A percentile compares a stretch with the other conserved stretches of the same genome.
phyloP scores from a whole-genome alignment of 2,113 vertebrate genomes.

The Forbesichthys papilliferus region DNA sequence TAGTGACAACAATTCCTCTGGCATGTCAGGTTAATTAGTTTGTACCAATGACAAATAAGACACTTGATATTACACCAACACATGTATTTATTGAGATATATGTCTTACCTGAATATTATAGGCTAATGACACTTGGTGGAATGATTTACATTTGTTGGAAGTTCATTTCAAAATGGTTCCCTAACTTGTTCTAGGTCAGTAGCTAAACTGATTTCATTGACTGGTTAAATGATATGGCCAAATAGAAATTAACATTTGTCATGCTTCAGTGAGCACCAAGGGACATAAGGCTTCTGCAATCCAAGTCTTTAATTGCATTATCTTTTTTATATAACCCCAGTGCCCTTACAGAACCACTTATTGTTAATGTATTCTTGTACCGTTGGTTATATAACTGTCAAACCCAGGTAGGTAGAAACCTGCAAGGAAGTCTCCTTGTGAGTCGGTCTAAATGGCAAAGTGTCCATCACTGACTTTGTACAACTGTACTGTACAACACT shows the following conservation, averaged over 20 bases:
- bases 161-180: too few species aligned
- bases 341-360: background rate
- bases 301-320: constrained; percentile 16
- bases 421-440: too few species aligned
- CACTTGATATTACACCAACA: constrained; percentile 15
- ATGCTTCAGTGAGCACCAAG: constrained; percentile 2
- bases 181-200: constrained; percentile 21
- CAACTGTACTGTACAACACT: too few species aligned
- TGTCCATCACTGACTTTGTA: too few species aligned
- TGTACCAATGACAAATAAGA: constrained; percentile 13
- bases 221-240: constrained; percentile 16
- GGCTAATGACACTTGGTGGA: constrained; percentile 1
- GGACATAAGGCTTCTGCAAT: constrained; percentile 3
- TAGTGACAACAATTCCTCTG: too few species aligned
- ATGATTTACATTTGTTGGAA: background rate
- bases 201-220: constrained; percentile 8
- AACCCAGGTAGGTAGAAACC: too few species aligned
- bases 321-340: constrained; percentile 4
- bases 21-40: background rate
- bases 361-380: background rate
- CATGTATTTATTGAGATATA: constrained; percentile 20
- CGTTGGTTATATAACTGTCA: constrained; percentile 12
- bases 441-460: constrained; percentile 16
- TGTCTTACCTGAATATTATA: constrained; percentile 14
- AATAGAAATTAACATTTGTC: constrained; percentile 18